A percentile compares a stretch with the other conserved stretches of the same genome.
Conservation (phyloP, 2,888 invertebrate genomes). For the Rhopalosiphum nymphaeae region DNA sequence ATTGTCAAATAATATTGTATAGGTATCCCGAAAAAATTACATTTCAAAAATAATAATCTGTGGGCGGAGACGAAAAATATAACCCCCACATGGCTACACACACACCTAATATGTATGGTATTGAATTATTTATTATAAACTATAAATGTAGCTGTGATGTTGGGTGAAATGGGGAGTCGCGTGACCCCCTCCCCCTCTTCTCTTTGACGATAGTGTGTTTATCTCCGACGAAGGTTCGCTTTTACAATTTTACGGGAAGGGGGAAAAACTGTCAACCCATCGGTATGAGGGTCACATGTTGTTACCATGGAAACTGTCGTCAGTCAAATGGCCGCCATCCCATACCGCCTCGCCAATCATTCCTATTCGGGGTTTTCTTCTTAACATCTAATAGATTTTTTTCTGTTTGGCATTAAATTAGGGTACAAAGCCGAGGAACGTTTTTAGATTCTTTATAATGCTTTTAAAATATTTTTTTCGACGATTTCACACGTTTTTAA, state of each 20-base stretch:
- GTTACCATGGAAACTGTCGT: conserved; percentile 65
- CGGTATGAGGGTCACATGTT: conserved; percentile 62
- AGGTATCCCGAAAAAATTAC: background rate
- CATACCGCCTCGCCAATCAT: conserved; percentile 62
- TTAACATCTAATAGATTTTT: conserved; percentile 45
- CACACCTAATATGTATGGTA: background rate
- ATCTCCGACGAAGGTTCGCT: conserved; percentile 49
- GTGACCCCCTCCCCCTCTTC: background rate
- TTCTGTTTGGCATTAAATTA: conserved; percentile 48
- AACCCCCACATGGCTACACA: background rate
- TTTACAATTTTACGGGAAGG: background rate
- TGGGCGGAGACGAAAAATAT: conserved; percentile 43
- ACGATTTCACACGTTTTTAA: conserved; percentile 10
- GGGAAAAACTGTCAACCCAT: conserved; percentile 63
- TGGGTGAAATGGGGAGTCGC: conserved; percentile 30
- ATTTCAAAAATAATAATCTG: conserved; percentile 56
- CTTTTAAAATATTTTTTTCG: background rate
- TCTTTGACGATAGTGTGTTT: conserved; percentile 37
- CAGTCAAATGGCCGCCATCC: conserved; percentile 65
- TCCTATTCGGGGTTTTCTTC: conserved; percentile 50
- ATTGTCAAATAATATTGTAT: background rate
- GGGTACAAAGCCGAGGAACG: background rate
- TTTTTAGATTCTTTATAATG: background rate
- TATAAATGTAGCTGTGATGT: background rate
- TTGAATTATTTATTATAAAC: conserved; percentile 59